Evolutionary conservation across 2,888 invertebrate species (phyloP), one percentile per base, ranked within the genome.

Genomic region (Andricus quercusramuli): DNA sequence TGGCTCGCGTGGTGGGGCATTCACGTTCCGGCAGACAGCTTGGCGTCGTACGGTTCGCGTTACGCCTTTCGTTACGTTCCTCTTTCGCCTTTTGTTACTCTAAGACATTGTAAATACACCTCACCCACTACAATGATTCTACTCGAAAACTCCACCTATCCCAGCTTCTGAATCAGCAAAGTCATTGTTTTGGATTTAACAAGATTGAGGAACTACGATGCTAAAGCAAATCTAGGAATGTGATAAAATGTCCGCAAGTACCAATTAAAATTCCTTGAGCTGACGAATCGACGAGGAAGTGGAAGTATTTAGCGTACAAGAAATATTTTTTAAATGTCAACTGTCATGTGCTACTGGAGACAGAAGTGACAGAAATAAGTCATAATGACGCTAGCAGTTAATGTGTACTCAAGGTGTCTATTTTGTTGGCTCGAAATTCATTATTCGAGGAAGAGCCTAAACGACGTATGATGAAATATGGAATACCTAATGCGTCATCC

Each of bases 1-100:
- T 81, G 70, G 77, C 70, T 77, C 79, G 84, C 84, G 84, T 84
- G 87, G 89, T 83, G 84, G 82, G 77, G 83, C 70, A 82, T 78
- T 68, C 85, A 86, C 87, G 89, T 90, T 90, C 88, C 89, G 91
- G 92, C 92, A 92, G 92, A 92, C 92, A 92, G 92, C 92, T 92
- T 92, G 92, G 92, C 92, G 92, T 92, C 92, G 91, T 91, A 88
- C 88, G 88, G 89, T 90, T 90, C 88, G 89, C 89, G 86, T 91
- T 85, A 65, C 83, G 82, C 22, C 25, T 62, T 62, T 25, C 83
- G 83, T 82, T 22, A 84, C 83, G 83, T 84, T 83, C 82, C 80
- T 83, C 83, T 85, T 84, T 83, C 80, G 83, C 83, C 66, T 82
- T 83, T 76, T 47, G 51, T 74, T 17, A 29, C 9, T 56, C 6